Evolutionary conservation across 2,797 vertebrate species (phyloP), one percentile per base, ranked within the genome.

Genomic region (Ctenochaetus hawaiiensis): DNA sequence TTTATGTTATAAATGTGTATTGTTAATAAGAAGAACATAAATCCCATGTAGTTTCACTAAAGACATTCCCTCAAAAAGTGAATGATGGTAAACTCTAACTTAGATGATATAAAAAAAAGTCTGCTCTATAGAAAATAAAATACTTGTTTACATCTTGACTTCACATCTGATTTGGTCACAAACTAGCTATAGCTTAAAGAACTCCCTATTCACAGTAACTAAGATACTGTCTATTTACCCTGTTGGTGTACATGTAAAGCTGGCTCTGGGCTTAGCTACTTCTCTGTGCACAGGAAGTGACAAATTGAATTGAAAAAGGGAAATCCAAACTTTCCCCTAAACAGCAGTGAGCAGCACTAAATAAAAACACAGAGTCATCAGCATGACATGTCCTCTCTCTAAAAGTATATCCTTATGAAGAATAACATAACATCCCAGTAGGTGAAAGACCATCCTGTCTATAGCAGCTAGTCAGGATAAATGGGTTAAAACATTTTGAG

Each of bases 291-390:
- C 41, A 52, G n/a, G 43, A 71, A 61, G 65, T 60, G 70, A 73
- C 60, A 59, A 78, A 73, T 10, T 58, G 22, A 77, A 72, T 65
- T 3, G 9, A 75, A 78, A 81, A 72, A 58, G 30, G 43, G 53
- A 66, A 75, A 77, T 54, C 30, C 64, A 74, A 60, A 68, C 43
- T 60, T 72, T 79, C 54, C 60, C 41, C 48, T 23, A 4, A 72
- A 57, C 48, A 45, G 48, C 53, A 58, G 49, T 11, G 10, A 75
- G 41, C 23, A 37, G 43, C 34, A 39, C 48, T 44, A 11, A 7
- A 18, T 16, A 63, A n/a, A 67, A 22, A 54, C 5, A 48, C 43
- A 12, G 44, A 30, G 14, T 18, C 44, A 6, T 45, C 37, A 30
- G 12, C 12, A 2, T 47, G 16, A 69, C 17, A n/a, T 18, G 6